phyloP scores from a whole-genome alignment of 2,797 vertebrate species.

The Thaleichthys pacificus region DNA sequence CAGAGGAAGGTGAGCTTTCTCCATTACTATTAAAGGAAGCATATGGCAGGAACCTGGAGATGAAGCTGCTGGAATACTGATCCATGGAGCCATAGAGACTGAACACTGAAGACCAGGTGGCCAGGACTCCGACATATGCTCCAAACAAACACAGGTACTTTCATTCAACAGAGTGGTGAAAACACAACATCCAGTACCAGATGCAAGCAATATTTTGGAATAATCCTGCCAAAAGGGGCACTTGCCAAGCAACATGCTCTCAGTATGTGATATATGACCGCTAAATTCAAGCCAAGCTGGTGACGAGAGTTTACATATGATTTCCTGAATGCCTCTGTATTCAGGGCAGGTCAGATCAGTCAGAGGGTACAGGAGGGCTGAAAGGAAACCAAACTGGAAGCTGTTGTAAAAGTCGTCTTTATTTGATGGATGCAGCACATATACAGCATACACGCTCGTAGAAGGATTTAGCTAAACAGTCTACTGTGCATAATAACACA shows the following conservation, averaged over 20 bases:
- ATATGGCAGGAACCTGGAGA: neutral
- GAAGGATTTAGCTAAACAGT: no score
- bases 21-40: neutral
- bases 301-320: neutral
- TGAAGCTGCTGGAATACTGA: neutral
- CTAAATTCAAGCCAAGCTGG: neutral
- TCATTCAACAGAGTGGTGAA: conserved; percentile 11
- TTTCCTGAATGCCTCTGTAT: neutral
- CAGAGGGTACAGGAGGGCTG: no score
- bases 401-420: no score
- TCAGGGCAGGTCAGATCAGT: conserved; percentile 2
- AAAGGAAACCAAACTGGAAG: no score
- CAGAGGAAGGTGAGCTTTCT: neutral
- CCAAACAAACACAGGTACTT: conserved; percentile 18
- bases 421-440: no score
- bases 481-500: no score
- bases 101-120: neutral
- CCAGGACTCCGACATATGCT: conserved; percentile 26
- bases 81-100: neutral
- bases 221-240: conserved; percentile 28
- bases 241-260: conserved; percentile 10
- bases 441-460: no score
- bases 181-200: conserved; percentile 6
- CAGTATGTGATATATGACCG: conserved; percentile 1
- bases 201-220: conserved; percentile 15